phyloP scores from a whole-genome alignment of 53 echinoderm and acorn worm species.

The Glandiceps talaboti region DNA sequence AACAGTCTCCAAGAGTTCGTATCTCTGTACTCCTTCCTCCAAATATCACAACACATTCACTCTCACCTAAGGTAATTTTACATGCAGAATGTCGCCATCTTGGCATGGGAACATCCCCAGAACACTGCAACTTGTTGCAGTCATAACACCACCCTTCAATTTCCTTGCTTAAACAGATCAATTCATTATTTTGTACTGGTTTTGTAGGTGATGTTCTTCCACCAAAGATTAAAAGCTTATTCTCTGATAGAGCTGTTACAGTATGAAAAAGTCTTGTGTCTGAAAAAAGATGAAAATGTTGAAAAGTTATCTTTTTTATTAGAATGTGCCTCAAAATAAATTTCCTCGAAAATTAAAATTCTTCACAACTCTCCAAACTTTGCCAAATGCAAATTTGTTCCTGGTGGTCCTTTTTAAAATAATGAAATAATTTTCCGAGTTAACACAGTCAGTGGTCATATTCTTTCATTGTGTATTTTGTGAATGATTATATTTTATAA shows the following conservation, averaged over 20 bases:
- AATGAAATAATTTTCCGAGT: too few relatives aligned
- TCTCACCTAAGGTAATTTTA: background rate
- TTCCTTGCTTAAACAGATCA: slow-evolving; percentile 16
- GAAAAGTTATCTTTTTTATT: too few relatives aligned
- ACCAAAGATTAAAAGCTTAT: slow-evolving; percentile 50
- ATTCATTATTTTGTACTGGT: slow-evolving; percentile 21
- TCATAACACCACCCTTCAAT: background rate
- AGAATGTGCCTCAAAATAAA: too few relatives aligned
- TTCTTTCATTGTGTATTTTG: too few relatives aligned
- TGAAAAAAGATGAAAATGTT: too few relatives aligned
- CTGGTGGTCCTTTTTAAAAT: too few relatives aligned
- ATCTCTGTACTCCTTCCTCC: slow-evolving; percentile 35
- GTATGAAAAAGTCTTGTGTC: slow-evolving; percentile 59
- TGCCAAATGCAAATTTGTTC: too few relatives aligned
- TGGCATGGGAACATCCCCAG: slow-evolving; percentile 9
- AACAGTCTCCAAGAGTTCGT: slow-evolving; percentile 31
- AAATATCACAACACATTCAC: slow-evolving; percentile 34
- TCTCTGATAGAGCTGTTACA: slow-evolving; percentile 31
- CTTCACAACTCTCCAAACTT: too few relatives aligned
- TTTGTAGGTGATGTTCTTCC: slow-evolving; percentile 72
- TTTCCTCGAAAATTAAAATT: too few relatives aligned
- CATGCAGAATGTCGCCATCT: slow-evolving; percentile 73
- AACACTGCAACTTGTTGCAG: background rate
- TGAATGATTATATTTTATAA: too few relatives aligned
- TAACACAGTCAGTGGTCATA: too few relatives aligned